Evolutionary conservation across 2,113 vertebrate species (phyloP), one percentile per base, ranked within the genome.

Genomic region (Coturnix japonica): DNA sequence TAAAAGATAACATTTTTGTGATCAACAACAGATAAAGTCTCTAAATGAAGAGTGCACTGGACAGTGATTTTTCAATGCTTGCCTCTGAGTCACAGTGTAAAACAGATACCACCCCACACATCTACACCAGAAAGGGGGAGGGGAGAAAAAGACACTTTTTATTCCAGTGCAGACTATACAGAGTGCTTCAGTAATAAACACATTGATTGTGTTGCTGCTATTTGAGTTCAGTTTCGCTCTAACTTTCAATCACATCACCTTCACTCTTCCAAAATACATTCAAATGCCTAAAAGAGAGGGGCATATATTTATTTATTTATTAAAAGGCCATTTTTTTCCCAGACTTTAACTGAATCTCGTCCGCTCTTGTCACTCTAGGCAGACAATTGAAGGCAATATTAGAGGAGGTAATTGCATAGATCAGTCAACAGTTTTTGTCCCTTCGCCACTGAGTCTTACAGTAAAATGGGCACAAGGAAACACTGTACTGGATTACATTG

Each of bases 401-500:
- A 98, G 98, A 98, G 98, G 95, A 98, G 98, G 98, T 99, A 99
- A 99, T 99, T 98, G 98, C 98, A 98, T 94, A 97, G 97, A 98
- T 99, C 99, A 98, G 96, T 99, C 99, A 98, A 97, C 98, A 98
- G 98, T 97, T 97, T 98, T 99, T 99, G 98, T 99, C 97, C 97
- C 89, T 77, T 84, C 97, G 97, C 98, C 97, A 96, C 98, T 97
- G 97, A 98, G 98, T 98, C 97, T 97, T 98, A 97, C 96, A 97
- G 97, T 97, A 98, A 98, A 98, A 95, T 70, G 87, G 97, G 95
- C 97, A 97, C 97, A 97, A 97, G 97, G 98, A 97, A 97, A 96
- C 97, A 95, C 95, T 95, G 95, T 92, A 88, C 93, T 97, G 96
- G 97, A 97, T 98, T 97, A 96, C 97, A 95, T 96, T 95, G 95